phyloP scores from a whole-genome alignment of 1,140 invertebrate species.

The Geopemphigus sp. region DNA sequence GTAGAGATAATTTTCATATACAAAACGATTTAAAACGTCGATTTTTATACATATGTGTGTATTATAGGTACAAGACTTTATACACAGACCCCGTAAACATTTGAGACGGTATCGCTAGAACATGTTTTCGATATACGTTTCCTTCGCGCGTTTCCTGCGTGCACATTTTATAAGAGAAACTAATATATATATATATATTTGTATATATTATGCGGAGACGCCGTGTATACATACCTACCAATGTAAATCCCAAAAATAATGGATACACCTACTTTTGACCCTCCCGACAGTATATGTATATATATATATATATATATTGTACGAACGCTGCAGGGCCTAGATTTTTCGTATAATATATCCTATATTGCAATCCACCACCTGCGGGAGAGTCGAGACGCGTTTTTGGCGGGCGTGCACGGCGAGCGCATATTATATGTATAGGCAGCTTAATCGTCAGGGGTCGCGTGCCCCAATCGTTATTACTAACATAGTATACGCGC shows the following conservation, averaged over 20 bases:
- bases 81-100: too few relatives aligned
- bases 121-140: too few relatives aligned
- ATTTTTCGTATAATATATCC: background rate
- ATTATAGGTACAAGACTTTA: too few relatives aligned
- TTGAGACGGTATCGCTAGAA: too few relatives aligned
- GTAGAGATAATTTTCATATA: background rate
- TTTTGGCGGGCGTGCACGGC: background rate
- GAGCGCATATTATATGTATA: too few relatives aligned
- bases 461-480: constrained; percentile 43
- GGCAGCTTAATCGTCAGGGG: constrained; percentile 39
- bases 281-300: background rate
- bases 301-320: too few relatives aligned
- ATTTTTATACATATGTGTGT: too few relatives aligned
- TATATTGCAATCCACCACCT: constrained; percentile 35
- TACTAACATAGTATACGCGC: background rate
- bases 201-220: too few relatives aligned
- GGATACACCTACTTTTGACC: background rate
- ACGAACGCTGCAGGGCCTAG: background rate
- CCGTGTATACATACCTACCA: background rate
- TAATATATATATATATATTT: too few relatives aligned
- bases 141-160: too few relatives aligned
- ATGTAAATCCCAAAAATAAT: background rate
- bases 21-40: background rate
- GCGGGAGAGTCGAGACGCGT: constrained; percentile 15
- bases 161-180: too few relatives aligned